These are phyloP conservation scores for Sarcophaga caerulescens DNA, from an alignment of 2,888 invertebrate genomes.

Conservation along the genomic window DNA sequence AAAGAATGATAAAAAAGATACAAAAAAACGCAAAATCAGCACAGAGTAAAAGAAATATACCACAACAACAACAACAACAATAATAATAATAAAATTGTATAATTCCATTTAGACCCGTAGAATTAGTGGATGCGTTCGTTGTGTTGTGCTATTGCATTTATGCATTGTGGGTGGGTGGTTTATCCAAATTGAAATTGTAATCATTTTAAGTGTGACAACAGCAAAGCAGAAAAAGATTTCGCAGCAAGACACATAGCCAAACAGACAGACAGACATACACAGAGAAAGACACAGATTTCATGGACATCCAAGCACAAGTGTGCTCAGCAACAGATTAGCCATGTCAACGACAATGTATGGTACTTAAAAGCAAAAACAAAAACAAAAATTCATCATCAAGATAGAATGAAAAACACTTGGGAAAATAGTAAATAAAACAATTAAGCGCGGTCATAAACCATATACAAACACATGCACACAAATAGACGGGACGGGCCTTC, in stretches of 20 bases:
- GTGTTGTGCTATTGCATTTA: neutral
- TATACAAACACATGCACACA: conserved; percentile 13
- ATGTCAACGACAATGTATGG: conserved; percentile 56
- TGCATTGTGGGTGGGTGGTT: conserved; percentile 20
- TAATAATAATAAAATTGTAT: neutral
- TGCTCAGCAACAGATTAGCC: conserved; percentile 60
- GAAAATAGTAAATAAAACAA: conserved; percentile 67
- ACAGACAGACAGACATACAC: neutral
- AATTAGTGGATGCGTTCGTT: neutral
- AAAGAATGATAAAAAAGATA: too few relatives aligned
- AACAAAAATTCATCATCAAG: neutral
- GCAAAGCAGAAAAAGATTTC: conserved; percentile 24
- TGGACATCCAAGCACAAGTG: conserved; percentile 41
- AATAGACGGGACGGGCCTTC: neutral
- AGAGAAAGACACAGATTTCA: conserved; percentile 24
- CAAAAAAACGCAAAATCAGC: neutral
- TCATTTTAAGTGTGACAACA: conserved; percentile 36
- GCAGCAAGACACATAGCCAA: neutral
- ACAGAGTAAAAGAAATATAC: neutral
- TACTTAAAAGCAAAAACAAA: conserved; percentile 36
- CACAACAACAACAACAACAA: neutral
- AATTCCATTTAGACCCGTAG: neutral
- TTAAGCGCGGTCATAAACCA: conserved; percentile 53
- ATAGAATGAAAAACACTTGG: conserved; percentile 24
- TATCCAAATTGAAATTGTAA: conserved; percentile 24